Base-by-base conservation (phyloP, 2,113 vertebrate species). In the Myotis davidii region DNA sequence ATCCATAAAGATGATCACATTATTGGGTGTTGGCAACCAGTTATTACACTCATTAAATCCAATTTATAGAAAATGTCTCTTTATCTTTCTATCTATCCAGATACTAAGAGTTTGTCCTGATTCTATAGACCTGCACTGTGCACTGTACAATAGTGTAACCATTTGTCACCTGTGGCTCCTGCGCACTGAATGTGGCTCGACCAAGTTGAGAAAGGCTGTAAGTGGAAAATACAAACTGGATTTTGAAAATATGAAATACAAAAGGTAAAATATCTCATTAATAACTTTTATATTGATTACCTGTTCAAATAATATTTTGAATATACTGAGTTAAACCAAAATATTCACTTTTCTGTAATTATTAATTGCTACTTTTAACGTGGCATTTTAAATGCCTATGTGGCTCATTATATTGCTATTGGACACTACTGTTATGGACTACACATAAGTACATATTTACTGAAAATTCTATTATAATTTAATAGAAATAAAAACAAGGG, bases 191-290 rank as follows among this genome's bases (percentile, higher is more conserved):
- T 79, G 23, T 32, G 8, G 56, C 29, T 42, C 93, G 50, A 70
- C 25, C 9, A 81, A 74, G 86, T 11, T 29, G 25, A 92, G 20
- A 87, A 8, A 61, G n/a, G 25, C 13, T 94, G 0, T 42, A 69
- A 91, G 59, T 23, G 18, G 79, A 94, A 94, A 92, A 90, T 50
- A 59, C 48, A 91, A 84, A 94, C 74, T 93, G 7, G 13, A 52
- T 84, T 76, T 91, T 37, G 32, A 79, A 92, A 56, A 39, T 89
- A 82, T 74, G 48, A 93, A 96, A 82, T 86, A 32, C 5, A 81
- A 81, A 83, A 65, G 3, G 11, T 13, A 86, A 69, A 89, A 85
- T 23, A 91, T 17, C 10, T 74, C 11, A 93, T 59, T 93, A 83
- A 61, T 77, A 67, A 85, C 39, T 77, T 92, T 90, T 81, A 81